Evolutionary conservation across 1,140 invertebrate genomes (phyloP).

Genomic region (Psilanteris sp.): DNA sequence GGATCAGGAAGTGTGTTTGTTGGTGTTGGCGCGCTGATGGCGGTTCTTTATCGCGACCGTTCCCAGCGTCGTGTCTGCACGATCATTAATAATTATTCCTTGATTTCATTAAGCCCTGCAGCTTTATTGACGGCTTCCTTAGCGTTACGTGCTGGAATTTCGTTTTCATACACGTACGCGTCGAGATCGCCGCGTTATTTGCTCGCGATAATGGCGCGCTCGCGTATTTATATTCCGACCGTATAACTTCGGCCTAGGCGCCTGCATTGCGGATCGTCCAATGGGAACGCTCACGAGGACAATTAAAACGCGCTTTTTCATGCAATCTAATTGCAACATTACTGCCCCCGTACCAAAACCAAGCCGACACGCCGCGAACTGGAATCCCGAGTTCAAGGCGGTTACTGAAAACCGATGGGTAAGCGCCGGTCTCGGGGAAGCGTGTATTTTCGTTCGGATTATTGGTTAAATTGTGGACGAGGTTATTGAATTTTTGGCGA

Average conservation of each 20-base stretch:
- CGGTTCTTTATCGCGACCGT: constrained; percentile 42
- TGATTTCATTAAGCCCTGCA: constrained; percentile 50
- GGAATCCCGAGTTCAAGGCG: too few relatives aligned
- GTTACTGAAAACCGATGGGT: too few relatives aligned
- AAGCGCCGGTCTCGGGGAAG: too few relatives aligned
- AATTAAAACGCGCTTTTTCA: constrained; percentile 39
- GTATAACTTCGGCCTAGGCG: constrained; percentile 13
- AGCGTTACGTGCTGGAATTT: constrained; percentile 54
- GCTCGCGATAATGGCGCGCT: constrained; percentile 29
- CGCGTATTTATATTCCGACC: constrained; percentile 27
- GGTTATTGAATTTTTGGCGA: too few relatives aligned
- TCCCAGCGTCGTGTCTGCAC: constrained; percentile 40
- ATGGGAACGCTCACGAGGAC: background rate
- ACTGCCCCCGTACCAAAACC: too few relatives aligned
- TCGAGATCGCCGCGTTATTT: constrained; percentile 30
- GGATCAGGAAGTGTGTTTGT: constrained; percentile 3
- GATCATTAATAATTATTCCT: constrained; percentile 61
- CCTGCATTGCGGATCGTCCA: constrained; percentile 2
- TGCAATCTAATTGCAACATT: constrained; percentile 27
- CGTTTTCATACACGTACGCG: constrained; percentile 33
- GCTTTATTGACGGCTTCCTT: constrained; percentile 55
- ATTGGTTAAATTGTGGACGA: too few relatives aligned
- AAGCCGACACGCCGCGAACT: too few relatives aligned
- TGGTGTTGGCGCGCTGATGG: too few relatives aligned
- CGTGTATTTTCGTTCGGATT: too few relatives aligned